Conservation (phyloP, 2,797 vertebrate genomes). For the Rhinatrema bivittatum region DNA sequence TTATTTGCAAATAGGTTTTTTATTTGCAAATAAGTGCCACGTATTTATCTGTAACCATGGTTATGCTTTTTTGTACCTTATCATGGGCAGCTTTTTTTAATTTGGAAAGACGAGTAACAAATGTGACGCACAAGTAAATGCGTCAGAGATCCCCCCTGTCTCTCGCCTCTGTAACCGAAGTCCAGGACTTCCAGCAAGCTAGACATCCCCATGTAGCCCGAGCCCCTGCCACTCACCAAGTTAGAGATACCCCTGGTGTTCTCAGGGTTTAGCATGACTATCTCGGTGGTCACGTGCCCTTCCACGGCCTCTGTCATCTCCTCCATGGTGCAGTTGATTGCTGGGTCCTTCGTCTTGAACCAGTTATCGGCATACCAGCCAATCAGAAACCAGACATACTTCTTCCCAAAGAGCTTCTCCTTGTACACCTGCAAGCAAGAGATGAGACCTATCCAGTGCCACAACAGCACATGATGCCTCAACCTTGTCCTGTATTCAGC, state of each 20-base stretch:
- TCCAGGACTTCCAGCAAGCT: no score
- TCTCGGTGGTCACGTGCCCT: slow-evolving; percentile 92
- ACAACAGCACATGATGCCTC: background rate
- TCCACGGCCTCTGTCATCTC: slow-evolving; percentile 93
- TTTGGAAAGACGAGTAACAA: no score
- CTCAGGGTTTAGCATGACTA: slow-evolving; percentile 93
- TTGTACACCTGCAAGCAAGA: slow-evolving; percentile 75
- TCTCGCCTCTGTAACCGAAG: no score
- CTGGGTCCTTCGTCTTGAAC: slow-evolving; percentile 88
- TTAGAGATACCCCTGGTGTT: slow-evolving; percentile 89
- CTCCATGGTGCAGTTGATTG: slow-evolving; percentile 91
- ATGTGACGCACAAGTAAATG: no score
- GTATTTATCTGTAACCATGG: no score
- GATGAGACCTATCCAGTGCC: no score
- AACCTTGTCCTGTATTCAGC: background rate
- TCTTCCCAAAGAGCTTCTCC: slow-evolving; percentile 91
- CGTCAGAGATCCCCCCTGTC: no score
- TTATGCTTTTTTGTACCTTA: no score
- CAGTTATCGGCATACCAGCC: slow-evolving; percentile 97
- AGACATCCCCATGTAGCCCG: no score
- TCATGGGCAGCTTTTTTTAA: no score
- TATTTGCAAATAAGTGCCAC: no score
- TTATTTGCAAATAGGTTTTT: no score
- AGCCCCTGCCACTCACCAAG: slow-evolving; percentile 57
- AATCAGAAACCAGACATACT: slow-evolving; percentile 92